Base-by-base conservation (phyloP, 2,888 invertebrate genomes). In the Cryptocephalus primarius region DNA sequence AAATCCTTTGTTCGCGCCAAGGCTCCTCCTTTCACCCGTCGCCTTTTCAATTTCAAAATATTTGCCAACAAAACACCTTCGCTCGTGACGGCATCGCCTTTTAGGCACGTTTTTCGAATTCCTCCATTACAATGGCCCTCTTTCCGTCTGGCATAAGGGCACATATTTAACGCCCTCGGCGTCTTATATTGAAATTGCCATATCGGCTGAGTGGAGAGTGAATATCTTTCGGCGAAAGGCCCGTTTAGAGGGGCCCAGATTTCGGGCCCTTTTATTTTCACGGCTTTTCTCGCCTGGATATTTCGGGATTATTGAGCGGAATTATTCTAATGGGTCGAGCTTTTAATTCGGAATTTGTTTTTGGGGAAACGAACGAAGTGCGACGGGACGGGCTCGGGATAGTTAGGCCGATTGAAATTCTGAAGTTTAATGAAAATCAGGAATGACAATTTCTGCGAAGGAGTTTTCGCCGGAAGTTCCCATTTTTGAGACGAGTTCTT, bases 161-260 rank as follows among this genome's bases (percentile, higher is more conserved):
- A 50, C 22, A 22, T 52, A 50, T 52, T 52, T 48, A 50, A 49
- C 48, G 46, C 48, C 43, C 36, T 39, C 33, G 46, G 43, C 46
- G 42, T 46, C 52, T 44, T 49, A 46, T 47, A 50, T 48, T 52
- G 50, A 50, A 52, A 49, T 48, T 46, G 46, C 50, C 50, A 45
- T 50, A 50, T 53, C 48, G 49, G 48, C 31, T 47, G 47, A 46
- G 47, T 45, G 22, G 22, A 22, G 22, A 22, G 22, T 22, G 22
- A 22, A 22, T 22, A 22, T 22, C 22, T 22, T 22, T 22, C 42
- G 44, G 44, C 47, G 47, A 53, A 51, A 48, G 48, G 43, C 44
- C 47, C 48, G 46, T 45, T 49, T 48, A 51, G 48, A 52, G 44
- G 48, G 47, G 40, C 51, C 50, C 22, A 22, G 47, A 48, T 48